phyloP scores from a whole-genome alignment of 2,888 invertebrate genomes.

The Parnassius apollo region DNA sequence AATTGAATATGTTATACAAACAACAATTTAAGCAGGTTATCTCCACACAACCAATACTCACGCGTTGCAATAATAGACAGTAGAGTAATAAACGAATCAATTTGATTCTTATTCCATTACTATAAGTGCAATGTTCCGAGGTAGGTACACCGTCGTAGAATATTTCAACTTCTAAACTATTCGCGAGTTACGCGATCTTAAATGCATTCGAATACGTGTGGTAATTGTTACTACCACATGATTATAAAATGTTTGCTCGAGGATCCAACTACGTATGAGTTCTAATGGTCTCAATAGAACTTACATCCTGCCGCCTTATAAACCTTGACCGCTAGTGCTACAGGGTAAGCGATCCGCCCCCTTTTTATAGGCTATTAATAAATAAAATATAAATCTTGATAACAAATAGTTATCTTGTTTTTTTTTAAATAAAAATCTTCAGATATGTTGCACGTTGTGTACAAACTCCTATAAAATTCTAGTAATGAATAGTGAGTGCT shows the following conservation, averaged over 20 bases:
- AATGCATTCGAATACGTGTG: slow-evolving; percentile 8
- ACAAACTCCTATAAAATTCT: too few species aligned
- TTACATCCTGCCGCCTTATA: slow-evolving; percentile 18
- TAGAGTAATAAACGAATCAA: not conserved
- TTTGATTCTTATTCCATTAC: not conserved
- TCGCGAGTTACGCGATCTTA: slow-evolving; percentile 1
- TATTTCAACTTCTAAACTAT: not conserved
- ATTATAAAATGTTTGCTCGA: not conserved
- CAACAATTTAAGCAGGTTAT: not conserved
- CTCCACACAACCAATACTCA: not conserved
- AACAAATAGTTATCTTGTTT: too few species aligned
- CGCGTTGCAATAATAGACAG: not conserved
- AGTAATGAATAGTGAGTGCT: too few species aligned
- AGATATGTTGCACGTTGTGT: too few species aligned
- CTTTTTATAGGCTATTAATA: slow-evolving; percentile 8
- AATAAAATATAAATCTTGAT: too few species aligned
- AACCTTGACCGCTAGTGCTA: slow-evolving; percentile 25
- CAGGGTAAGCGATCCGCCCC: slow-evolving; percentile 2
- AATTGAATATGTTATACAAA: not conserved
- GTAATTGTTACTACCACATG: not conserved
- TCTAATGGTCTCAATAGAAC: slow-evolving; percentile 4
- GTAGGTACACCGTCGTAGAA: not conserved
- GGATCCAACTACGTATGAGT: not conserved
- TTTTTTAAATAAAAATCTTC: too few species aligned
- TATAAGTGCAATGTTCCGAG: not conserved